Evolutionary conservation across 2,888 invertebrate genomes (phyloP).

Genomic region (Andricus curvator): DNA sequence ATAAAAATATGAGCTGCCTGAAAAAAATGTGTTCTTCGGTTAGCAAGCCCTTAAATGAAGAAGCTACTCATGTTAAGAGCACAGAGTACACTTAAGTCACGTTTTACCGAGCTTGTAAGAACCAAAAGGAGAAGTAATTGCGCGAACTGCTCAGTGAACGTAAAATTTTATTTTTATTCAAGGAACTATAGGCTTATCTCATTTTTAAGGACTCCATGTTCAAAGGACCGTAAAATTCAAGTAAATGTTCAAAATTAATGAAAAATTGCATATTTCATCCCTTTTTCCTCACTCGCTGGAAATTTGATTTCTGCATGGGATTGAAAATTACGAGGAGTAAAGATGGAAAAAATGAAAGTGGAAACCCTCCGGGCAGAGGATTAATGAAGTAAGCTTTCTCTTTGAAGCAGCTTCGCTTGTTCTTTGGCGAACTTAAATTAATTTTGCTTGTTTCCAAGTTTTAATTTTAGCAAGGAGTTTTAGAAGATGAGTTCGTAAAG

Average conservation of each 20-base stretch:
- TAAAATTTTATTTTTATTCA: slow-evolving; percentile 8
- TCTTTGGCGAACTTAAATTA: slow-evolving; percentile 27
- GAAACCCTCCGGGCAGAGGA: slow-evolving; percentile 19
- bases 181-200: neutral
- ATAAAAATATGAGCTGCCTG: neutral
- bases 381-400: slow-evolving; percentile 19
- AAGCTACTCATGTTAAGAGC: slow-evolving; percentile 25
- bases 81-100: slow-evolving; percentile 13
- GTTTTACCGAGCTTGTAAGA: slow-evolving; percentile 7
- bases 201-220: neutral
- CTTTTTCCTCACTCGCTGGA: slow-evolving; percentile 1
- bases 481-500: slow-evolving; percentile 8
- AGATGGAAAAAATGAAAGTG: neutral
- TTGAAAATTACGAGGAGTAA: neutral
- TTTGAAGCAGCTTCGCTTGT: slow-evolving; percentile 19
- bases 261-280: neutral
- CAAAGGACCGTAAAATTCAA: neutral
- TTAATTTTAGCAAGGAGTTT: neutral
- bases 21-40: neutral
- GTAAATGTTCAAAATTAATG: neutral
- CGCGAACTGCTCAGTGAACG: slow-evolving; percentile 11
- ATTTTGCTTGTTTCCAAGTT: slow-evolving; percentile 21
- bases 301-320: slow-evolving; percentile 23
- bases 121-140: slow-evolving; percentile 13
- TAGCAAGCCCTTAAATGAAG: slow-evolving; percentile 28